phyloP scores from a whole-genome alignment of 2,113 vertebrate genomes.

The Perognathus longimembris region DNA sequence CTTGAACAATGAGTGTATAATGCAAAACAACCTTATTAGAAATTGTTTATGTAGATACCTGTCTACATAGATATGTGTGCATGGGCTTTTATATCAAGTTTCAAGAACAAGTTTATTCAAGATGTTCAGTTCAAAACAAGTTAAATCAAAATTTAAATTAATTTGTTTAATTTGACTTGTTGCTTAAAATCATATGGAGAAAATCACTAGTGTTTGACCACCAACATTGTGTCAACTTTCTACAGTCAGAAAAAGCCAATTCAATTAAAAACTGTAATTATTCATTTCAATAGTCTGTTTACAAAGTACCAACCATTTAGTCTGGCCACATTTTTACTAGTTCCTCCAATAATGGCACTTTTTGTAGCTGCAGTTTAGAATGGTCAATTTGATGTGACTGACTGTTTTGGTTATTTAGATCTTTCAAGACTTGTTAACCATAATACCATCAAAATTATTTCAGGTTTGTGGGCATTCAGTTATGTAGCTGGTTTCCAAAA shows the following conservation, averaged over 20 bases:
- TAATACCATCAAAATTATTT: conserved; percentile 78
- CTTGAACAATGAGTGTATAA: neutral
- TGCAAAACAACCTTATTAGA: neutral
- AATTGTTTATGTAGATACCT: neutral
- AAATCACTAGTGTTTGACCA: conserved; percentile 74
- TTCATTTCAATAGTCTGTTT: conserved; percentile 75
- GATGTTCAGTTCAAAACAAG: conserved; percentile 41
- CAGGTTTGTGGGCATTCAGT: conserved; percentile 70
- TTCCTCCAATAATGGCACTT: conserved; percentile 79
- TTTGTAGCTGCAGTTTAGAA: conserved; percentile 63
- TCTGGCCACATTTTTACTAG: conserved; percentile 78
- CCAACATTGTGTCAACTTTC: conserved; percentile 59
- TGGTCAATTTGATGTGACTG: conserved; percentile 75
- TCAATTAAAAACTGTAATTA: conserved; percentile 74
- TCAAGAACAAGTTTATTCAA: neutral
- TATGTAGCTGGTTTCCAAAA: conserved; percentile 36
- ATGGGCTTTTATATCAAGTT: neutral
- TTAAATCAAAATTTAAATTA: conserved; percentile 62
- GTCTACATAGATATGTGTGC: neutral
- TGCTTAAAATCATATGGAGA: conserved; percentile 55
- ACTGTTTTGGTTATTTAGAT: conserved; percentile 78
- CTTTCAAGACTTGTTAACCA: conserved; percentile 78
- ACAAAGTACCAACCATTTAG: conserved; percentile 55
- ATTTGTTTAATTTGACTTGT: conserved; percentile 62
- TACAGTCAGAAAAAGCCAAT: conserved; percentile 54